These are phyloP conservation scores for Thomomys bottae DNA, from an alignment of 2,113 vertebrate species.

Conservation along the genomic window DNA sequence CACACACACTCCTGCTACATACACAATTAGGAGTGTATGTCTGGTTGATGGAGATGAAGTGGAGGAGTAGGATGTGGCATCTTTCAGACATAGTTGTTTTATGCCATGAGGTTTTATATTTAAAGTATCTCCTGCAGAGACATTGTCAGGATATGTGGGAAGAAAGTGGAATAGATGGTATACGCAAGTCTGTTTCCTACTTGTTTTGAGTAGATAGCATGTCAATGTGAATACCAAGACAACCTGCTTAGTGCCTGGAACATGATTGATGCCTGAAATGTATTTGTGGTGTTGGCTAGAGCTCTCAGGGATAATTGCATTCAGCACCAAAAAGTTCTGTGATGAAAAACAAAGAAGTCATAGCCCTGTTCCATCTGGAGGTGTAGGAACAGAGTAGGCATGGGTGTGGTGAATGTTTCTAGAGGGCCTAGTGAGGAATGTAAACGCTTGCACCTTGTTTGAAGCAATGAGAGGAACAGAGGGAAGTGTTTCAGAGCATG, in stretches of 20 bases:
- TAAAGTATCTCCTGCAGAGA: background rate
- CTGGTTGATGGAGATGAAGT: background rate
- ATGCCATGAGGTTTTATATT: background rate
- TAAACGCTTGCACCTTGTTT: background rate
- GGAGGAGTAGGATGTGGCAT: background rate
- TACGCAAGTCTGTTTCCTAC: background rate
- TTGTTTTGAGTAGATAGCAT: constrained; percentile 20
- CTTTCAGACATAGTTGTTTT: background rate
- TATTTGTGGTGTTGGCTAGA: background rate
- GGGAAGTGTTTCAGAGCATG: too few species aligned
- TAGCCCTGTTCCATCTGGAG: background rate
- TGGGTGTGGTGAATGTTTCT: background rate
- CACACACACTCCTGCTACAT: background rate
- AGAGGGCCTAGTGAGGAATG: background rate
- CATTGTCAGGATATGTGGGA: background rate
- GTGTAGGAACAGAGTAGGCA: background rate
- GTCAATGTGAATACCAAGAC: background rate
- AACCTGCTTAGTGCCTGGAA: background rate
- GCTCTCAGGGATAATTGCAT: background rate
- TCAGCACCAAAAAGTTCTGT: background rate
- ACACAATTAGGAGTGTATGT: background rate
- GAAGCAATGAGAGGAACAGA: background rate
- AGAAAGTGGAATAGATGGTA: background rate
- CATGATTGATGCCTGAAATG: background rate
- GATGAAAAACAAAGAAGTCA: background rate